Conservation (phyloP, 2,797 vertebrate genomes). For the Trichosurus vulpecula region DNA sequence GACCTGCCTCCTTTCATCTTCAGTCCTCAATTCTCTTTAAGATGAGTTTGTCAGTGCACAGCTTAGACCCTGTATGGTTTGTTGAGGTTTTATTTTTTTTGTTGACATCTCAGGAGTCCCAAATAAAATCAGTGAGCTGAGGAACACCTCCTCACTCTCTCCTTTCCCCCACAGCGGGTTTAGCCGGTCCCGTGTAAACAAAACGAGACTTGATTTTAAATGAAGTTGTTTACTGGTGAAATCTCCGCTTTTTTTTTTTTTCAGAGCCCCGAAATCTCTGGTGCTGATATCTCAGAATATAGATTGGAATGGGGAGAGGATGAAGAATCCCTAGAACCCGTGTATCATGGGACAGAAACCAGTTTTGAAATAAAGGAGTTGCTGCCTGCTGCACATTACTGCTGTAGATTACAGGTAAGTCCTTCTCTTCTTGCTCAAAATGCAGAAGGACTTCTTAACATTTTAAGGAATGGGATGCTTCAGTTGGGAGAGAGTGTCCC, state of each 20-base stretch:
- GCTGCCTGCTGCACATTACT: constrained; percentile 91
- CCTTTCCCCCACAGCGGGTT: neutral
- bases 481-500: neutral
- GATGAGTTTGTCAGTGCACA: neutral
- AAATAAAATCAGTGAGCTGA: neutral
- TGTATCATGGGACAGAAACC: constrained; percentile 91
- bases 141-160: neutral
- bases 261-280: constrained; percentile 94
- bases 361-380: constrained; percentile 92
- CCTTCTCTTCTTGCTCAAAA: neutral
- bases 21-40: neutral
- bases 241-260: constrained; percentile 65
- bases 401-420: constrained; percentile 95
- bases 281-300: constrained; percentile 96
- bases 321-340: constrained; percentile 91
- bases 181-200: neutral
- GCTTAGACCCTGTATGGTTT: neutral
- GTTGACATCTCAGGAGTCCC: neutral
- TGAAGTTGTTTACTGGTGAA: constrained; percentile 16
- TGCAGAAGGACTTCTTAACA: neutral
- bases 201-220: constrained; percentile 26
- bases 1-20: neutral
- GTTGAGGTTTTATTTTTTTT: neutral
- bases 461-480: neutral
- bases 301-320: constrained; percentile 95